Conservation (phyloP, 2,888 invertebrate species). For the Eucera pruinosa region DNA sequence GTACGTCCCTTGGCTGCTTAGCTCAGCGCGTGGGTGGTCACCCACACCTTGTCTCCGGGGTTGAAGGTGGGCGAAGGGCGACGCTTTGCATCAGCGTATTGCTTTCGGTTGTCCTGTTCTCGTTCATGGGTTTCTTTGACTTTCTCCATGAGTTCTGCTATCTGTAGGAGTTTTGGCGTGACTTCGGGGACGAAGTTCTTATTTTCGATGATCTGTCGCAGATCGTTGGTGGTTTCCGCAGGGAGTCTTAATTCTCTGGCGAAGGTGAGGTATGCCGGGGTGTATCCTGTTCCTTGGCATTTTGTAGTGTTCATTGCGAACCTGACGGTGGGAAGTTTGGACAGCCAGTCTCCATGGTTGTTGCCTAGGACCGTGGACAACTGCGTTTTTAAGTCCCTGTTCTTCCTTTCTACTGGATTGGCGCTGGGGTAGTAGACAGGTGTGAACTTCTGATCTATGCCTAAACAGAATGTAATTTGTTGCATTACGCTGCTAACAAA, state of each 20-base stretch:
- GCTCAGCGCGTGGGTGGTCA: not conserved
- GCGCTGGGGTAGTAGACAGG: conserved; percentile 70
- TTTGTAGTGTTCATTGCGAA: too few species aligned
- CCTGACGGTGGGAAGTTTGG: too few species aligned
- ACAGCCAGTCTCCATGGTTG: too few species aligned
- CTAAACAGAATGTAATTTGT: conserved; percentile 59
- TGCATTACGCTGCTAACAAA: conserved; percentile 82
- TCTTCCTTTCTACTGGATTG: conserved; percentile 77
- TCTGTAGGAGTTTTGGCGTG: not conserved
- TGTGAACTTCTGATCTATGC: not conserved
- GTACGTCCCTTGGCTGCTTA: not conserved
- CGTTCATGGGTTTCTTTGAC: not conserved
- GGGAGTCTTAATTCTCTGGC: conserved; percentile 76
- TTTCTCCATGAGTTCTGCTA: not conserved
- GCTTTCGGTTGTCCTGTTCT: not conserved
- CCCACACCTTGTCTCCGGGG: too few species aligned
- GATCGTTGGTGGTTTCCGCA: too few species aligned
- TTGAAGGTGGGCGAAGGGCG: not conserved
- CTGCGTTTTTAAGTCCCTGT: conserved; percentile 76
- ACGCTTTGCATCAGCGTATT: not conserved
- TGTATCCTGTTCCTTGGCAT: too few species aligned
- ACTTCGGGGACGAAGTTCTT: conserved; percentile 26
- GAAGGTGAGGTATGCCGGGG: too few species aligned
- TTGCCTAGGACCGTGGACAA: conserved; percentile 71
- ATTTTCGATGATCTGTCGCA: not conserved